Conservation (phyloP, 2,888 invertebrate species). For the Lutraria lutraria region DNA sequence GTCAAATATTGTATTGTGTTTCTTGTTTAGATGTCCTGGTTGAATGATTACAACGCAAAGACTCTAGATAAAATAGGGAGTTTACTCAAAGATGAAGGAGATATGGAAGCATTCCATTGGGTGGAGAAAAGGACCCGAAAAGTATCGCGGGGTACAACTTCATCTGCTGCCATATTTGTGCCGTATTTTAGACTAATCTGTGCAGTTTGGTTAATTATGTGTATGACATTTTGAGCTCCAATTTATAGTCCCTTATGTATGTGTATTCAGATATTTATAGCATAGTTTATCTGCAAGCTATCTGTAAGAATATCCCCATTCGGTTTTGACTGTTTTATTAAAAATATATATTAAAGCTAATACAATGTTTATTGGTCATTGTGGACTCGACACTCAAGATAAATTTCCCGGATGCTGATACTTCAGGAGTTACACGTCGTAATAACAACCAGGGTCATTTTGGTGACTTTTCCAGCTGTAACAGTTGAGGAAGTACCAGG, state of each 20-base stretch:
- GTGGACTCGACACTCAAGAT: too few species aligned
- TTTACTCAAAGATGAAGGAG: slow-evolving; percentile 57
- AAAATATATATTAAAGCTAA: too few species aligned
- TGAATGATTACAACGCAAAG: slow-evolving; percentile 64
- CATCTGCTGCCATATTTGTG: not conserved
- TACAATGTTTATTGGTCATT: too few species aligned
- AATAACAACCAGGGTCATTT: too few species aligned
- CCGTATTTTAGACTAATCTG: not conserved
- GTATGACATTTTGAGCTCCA: not conserved
- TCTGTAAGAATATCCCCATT: too few species aligned
- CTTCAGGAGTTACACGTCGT: too few species aligned
- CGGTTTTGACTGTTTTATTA: too few species aligned
- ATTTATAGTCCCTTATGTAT: not conserved
- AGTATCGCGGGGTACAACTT: not conserved
- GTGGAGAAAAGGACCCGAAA: slow-evolving; percentile 46
- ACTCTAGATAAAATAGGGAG: slow-evolving; percentile 59
- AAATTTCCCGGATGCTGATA: too few species aligned
- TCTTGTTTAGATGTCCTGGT: slow-evolving; percentile 59
- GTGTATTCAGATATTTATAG: too few species aligned
- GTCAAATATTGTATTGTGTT: not conserved
- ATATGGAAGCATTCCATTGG: slow-evolving; percentile 53
- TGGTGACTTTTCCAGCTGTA: too few species aligned
- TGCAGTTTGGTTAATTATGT: not conserved
- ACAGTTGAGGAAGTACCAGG: too few species aligned
- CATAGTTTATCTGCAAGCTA: too few species aligned